Conservation (phyloP, 2,888 invertebrate species). For the Agrotis ipsilon region DNA sequence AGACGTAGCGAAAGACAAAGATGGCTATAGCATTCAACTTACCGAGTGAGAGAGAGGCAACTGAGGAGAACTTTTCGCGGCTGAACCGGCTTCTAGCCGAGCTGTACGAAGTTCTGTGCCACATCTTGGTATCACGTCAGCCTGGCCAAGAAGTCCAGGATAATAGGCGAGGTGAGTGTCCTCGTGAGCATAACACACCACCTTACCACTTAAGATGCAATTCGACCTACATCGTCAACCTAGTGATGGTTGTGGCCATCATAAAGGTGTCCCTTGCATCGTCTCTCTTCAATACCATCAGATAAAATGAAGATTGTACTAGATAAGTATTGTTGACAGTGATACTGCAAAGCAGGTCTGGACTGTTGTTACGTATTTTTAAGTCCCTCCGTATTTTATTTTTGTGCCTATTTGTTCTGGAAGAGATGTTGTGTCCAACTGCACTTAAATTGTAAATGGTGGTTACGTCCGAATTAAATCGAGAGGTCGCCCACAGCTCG, state of each 20-base stretch:
- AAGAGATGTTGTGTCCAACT: conserved; percentile 90
- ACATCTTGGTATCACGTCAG: conserved; percentile 90
- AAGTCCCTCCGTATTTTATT: conserved; percentile 84
- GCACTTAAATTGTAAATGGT: conserved; percentile 90
- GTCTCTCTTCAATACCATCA: conserved; percentile 90
- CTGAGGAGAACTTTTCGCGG: conserved; percentile 91
- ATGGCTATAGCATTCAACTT: conserved; percentile 92
- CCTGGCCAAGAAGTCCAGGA: conserved; percentile 88
- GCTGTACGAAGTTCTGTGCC: conserved; percentile 90
- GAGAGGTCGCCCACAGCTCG: conserved; percentile 64
- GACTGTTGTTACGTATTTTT: conserved; percentile 90
- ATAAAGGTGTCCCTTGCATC: conserved; percentile 89
- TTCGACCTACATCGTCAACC: conserved; percentile 91
- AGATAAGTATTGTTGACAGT: conserved; percentile 89
- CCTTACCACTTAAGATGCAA: conserved; percentile 91
- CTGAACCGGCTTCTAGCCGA: conserved; percentile 91
- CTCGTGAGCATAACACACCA: conserved; percentile 88
- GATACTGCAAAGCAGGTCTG: conserved; percentile 89
- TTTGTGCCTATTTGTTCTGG: conserved; percentile 71
- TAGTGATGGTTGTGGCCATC: conserved; percentile 90
- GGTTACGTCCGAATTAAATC: conserved; percentile 79
- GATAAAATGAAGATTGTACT: conserved; percentile 86
- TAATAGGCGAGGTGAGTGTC: conserved; percentile 90
- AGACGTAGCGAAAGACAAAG: conserved; percentile 78
- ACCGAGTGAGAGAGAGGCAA: conserved; percentile 90